A percentile compares a stretch with the other conserved stretches of the same genome.
These are phyloP conservation scores for Solen grandis DNA, from an alignment of 1,140 invertebrate genomes.

Conservation along the genomic window DNA sequence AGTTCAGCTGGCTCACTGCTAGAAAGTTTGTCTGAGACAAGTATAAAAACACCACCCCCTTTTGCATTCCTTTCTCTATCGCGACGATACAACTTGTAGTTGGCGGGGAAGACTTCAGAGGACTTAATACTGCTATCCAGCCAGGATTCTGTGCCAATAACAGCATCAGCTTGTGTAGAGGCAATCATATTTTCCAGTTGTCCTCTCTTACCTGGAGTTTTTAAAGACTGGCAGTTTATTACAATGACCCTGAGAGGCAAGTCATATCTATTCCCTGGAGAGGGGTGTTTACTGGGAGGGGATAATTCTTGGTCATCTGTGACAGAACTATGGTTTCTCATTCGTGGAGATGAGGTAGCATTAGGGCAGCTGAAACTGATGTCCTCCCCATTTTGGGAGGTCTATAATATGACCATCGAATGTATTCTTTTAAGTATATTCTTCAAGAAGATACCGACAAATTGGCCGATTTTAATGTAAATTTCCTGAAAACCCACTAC, in stretches of 20 bases:
- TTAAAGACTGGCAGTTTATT: constrained; percentile 21
- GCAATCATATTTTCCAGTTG: constrained; percentile 5
- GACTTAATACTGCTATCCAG: constrained; percentile 1
- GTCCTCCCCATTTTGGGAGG: no score
- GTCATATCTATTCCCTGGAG: neutral
- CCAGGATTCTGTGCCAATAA: constrained; percentile 7
- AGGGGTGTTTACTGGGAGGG: no score
- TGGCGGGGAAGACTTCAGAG: neutral
- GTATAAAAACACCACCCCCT: neutral
- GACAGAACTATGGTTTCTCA: no score
- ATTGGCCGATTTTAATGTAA: no score
- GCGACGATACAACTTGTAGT: neutral
- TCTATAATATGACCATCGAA: no score
- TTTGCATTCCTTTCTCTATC: neutral
- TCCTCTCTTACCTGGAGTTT: neutral
- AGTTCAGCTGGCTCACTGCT: no score
- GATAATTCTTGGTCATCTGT: no score
- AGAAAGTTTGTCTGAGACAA: constrained; percentile 1
- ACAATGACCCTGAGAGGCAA: constrained; percentile 4
- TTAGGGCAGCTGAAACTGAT: no score
- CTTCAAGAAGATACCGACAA: no score
- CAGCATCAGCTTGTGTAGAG: neutral
- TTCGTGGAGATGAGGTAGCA: no score
- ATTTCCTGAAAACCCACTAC: no score
- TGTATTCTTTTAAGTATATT: no score